Conservation (phyloP, 2,888 invertebrate species). For the Eurytoma adleriae region DNA sequence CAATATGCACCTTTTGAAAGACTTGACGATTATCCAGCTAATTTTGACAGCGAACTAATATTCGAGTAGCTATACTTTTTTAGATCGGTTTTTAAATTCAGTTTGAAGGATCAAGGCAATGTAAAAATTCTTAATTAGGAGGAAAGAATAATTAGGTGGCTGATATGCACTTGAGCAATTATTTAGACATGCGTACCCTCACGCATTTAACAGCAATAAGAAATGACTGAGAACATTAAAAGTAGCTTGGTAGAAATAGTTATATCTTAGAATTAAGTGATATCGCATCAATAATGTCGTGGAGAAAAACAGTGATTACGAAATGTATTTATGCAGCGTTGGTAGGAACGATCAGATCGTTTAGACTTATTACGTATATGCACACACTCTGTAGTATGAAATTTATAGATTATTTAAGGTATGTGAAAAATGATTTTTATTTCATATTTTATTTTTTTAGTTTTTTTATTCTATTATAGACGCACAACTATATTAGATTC, state of each 20-base stretch:
- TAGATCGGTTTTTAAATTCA: not conserved
- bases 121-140: not conserved
- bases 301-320: slow-evolving; percentile 28
- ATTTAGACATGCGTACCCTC: slow-evolving; percentile 13
- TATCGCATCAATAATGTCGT: slow-evolving; percentile 13
- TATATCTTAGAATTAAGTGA: slow-evolving; percentile 23
- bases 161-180: slow-evolving; percentile 45
- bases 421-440: slow-evolving; percentile 46
- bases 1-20: no score
- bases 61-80: not conserved
- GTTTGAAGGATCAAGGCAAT: not conserved
- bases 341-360: slow-evolving; percentile 42
- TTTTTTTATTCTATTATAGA: slow-evolving; percentile 17
- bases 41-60: slow-evolving; percentile 6
- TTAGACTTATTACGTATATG: slow-evolving; percentile 24
- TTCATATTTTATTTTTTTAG: not conserved
- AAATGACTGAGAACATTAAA: slow-evolving; percentile 38
- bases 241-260: slow-evolving; percentile 40
- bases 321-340: slow-evolving; percentile 24
- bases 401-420: slow-evolving; percentile 42
- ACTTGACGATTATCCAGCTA: not conserved
- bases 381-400: slow-evolving; percentile 42
- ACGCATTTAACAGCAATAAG: slow-evolving; percentile 27
- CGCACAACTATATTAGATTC: slow-evolving; percentile 18
- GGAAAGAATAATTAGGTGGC: not conserved